Evolutionary conservation across 2,113 vertebrate genomes (phyloP).

Genomic region (Alethe diademata): DNA sequence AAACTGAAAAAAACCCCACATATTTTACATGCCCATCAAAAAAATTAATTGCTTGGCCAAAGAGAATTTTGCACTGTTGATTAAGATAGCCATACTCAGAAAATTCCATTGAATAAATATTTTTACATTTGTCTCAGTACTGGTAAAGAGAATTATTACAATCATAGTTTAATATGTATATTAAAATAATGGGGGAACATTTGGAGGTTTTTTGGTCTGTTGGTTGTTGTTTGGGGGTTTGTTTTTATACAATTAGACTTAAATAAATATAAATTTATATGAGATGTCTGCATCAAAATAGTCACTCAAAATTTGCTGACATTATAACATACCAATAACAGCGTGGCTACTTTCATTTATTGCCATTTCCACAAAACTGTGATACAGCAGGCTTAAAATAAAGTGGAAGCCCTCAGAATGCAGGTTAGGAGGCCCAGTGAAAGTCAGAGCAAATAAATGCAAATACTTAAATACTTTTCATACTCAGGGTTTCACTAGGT

Average conservation of each 20-base stretch:
- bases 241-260: constrained; percentile 16
- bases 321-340: constrained; percentile 15
- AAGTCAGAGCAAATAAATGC: neutral
- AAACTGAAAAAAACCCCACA: neutral
- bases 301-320: constrained; percentile 46
- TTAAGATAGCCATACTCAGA: constrained; percentile 69
- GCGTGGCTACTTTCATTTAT: neutral
- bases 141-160: constrained; percentile 34
- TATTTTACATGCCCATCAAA: constrained; percentile 59
- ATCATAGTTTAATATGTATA: constrained; percentile 43
- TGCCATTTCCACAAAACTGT: neutral
- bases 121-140: constrained; percentile 37
- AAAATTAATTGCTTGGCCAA: constrained; percentile 46
- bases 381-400: neutral
- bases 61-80: constrained; percentile 45
- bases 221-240: neutral
- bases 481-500: constrained; percentile 22
- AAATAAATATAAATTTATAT: neutral
- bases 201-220: neutral
- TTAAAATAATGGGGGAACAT: neutral
- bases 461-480: neutral
- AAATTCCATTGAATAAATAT: constrained; percentile 68
- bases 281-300: neutral
- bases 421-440: constrained; percentile 8
- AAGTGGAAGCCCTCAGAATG: neutral